Base-by-base conservation (phyloP, 2,113 vertebrate genomes). In the Aepyceros melampus region DNA sequence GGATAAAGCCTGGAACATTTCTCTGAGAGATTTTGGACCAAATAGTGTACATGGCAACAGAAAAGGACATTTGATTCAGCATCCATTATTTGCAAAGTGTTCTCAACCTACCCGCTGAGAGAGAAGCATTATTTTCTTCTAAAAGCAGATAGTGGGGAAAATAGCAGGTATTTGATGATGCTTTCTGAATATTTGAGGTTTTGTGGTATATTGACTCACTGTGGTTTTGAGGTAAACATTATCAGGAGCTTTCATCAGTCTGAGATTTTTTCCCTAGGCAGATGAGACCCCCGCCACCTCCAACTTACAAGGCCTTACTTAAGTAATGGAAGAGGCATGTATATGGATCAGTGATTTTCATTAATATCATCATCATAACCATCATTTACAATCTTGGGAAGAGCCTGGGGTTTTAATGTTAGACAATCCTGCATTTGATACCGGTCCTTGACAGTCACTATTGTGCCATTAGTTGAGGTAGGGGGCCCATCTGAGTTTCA, bases 191-290 rank as follows among this genome's bases (percentile, higher is more conserved):
- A 87, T 47, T 81, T 94, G 27, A 83, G 15, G 27, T 82, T 86
- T 94, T 53, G 4, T 83, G 36, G 33, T 83, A 47, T 79, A 79
- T 45, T 89, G 94, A 89, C 14, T 56, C 3, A 58, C 58, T 81
- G 7, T 95, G 31, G 56, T 85, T 94, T 97, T 78, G 17, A 90
- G 58, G 10, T 91, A 93, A 94, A 93, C 62, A 78, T 93, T 87
- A 55, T 29, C 31, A 79, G 62, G 25, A 60, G 31, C 2, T 92
- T 87, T 67, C 47, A 87, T 74, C n/a, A 87, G 7, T 56, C 40
- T 87, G 23, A 45, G 62, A 91, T 87, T 91, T 83, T 74, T 92
- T 36, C 40, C 31, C 36, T 64, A 74, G 25, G 43, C 7, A 94
- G 6, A 33, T 89, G 31, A 95, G 76, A 84, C 12, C 6, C 33